phyloP scores from a whole-genome alignment of 2,797 vertebrate genomes.

The Gastrophryne carolinensis region DNA sequence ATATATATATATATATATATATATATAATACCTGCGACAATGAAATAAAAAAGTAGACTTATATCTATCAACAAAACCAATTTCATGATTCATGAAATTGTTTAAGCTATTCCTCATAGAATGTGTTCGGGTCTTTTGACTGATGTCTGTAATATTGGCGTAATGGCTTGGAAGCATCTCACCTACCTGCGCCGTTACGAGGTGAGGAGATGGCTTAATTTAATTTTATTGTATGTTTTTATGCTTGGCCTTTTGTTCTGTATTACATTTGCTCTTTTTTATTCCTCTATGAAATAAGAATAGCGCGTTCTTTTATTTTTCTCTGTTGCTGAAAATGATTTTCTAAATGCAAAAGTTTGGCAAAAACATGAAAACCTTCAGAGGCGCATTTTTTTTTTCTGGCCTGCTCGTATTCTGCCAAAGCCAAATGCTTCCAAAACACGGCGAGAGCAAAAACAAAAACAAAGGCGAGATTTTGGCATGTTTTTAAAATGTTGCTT shows the following conservation, averaged over 20 bases:
- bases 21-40: background rate
- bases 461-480: constrained; percentile 34
- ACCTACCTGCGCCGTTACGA: background rate
- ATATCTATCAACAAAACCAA: background rate
- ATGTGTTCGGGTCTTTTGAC: constrained; percentile 8
- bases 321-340: constrained; percentile 71
- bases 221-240: background rate
- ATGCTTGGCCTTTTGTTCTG: background rate
- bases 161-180: background rate
- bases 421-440: constrained; percentile 43
- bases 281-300: background rate
- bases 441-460: constrained; percentile 37
- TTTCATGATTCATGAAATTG: constrained; percentile 24
- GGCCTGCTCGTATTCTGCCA: background rate
- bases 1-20: too few species aligned
- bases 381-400: constrained; percentile 18
- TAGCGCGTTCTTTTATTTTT: constrained; percentile 56
- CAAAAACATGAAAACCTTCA: constrained; percentile 26
- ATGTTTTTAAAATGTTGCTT: background rate
- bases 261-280: background rate
- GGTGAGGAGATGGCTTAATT: constrained; percentile 34
- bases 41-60: background rate
- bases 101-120: background rate
- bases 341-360: constrained; percentile 31
- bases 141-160: constrained; percentile 9